Percentiles rank a stretch among this genome's conserved stretches.
Conservation (phyloP, 2,888 invertebrate genomes). For the Leucophenga montana region DNA sequence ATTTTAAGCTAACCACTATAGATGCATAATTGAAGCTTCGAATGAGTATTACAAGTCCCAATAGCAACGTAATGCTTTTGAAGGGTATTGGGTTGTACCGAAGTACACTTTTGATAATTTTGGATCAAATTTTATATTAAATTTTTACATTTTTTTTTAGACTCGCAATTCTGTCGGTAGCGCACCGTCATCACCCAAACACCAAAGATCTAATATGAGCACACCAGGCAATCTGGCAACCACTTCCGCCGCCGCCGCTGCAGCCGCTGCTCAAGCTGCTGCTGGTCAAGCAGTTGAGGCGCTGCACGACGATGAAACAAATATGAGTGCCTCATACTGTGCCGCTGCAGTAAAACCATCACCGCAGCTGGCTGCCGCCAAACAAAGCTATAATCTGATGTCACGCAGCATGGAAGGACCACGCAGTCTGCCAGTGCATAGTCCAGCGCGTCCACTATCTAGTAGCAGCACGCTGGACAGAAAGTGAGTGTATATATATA, state of each 20-base stretch:
- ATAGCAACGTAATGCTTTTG: too few species aligned
- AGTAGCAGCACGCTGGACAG: constrained; percentile 75
- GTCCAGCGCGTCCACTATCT: constrained; percentile 72
- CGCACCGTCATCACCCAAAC: constrained; percentile 76
- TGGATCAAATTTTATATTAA: background rate
- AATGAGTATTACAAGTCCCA: too few species aligned
- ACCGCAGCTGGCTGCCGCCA: constrained; percentile 45
- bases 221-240: constrained; percentile 64
- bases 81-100: too few species aligned
- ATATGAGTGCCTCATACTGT: constrained; percentile 59
- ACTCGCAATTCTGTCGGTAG: constrained; percentile 76
- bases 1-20: too few species aligned
- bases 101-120: background rate
- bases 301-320: constrained; percentile 55
- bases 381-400: constrained; percentile 73
- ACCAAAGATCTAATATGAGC: constrained; percentile 73
- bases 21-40: too few species aligned
- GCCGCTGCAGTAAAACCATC: constrained; percentile 46
- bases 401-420: constrained; percentile 78
- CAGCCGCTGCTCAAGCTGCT: constrained; percentile 63
- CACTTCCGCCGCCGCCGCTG: constrained; percentile 61
- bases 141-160: constrained; percentile 44
- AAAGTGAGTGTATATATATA: constrained; percentile 75
- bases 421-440: constrained; percentile 75
- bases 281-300: constrained; percentile 73